Base-by-base conservation (phyloP, 92 coral and sea anemone species). In the Parazoanthus darwini region DNA sequence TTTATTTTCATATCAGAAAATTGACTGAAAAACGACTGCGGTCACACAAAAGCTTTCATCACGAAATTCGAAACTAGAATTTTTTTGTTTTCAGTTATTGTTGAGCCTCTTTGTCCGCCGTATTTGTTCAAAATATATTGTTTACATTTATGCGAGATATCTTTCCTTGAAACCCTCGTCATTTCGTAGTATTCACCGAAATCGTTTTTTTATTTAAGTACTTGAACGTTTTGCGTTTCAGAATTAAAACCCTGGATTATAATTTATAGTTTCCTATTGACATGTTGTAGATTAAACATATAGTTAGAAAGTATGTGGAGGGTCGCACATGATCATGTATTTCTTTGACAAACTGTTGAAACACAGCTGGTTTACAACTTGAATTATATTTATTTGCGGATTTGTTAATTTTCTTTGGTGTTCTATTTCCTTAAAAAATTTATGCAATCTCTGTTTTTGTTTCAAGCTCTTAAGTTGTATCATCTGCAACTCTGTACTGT, bases 71-170 rank as follows among this genome's bases (percentile, higher is more conserved):
- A 46, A 75, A 74, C 39, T 80, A 37, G 50, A 74, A 65, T 38
- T 58, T 84, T 46, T 77, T 35, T 36, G 43, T 85, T 79, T 65
- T 50, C 42, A 38, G 42, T 86, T 79, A 44, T 79, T 63, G 91
- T 78, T 82, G 33, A 23, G n/a, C 74, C 38, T 43, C 76, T 75
- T 71, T n/a, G 15, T 22, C 33, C 29, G 82, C 74, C 72, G 11
- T 14, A 74, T 79, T 86, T 56, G 66, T 82, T 90, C 80, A 86
- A 59, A 71, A 85, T 76, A 83, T 88, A 88, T 88, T 91, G 89
- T 91, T 91, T 88, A 88, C 87, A 83, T 88, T 88, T 83, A 65
- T 5, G 42, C 18, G 75, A 35, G 65, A 33, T 84, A 84, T 84
- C 79, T 84, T 58, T 84, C 58, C 77, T 84, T 84, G 66, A 72